Percentiles rank a stretch among this genome's conserved stretches.
Evolutionary conservation across 37 sponge, comb jelly and placozoan genomes (phyloP).

Genomic region (Amphimedon queenslandica): DNA sequence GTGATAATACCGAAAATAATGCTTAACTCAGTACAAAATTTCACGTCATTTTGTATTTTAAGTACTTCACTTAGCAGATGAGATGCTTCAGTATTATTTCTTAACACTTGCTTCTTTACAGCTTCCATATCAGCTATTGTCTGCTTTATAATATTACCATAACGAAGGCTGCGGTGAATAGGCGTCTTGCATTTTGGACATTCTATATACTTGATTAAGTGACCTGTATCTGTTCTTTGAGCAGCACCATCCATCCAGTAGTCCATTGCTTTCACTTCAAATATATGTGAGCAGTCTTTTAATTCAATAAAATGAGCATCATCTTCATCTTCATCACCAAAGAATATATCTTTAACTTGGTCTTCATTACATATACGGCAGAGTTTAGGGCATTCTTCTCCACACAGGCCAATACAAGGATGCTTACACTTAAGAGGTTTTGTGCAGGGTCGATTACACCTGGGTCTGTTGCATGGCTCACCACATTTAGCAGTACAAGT

Average conservation of each 20-base stretch:
- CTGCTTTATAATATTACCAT: conserved; percentile 76
- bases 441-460: conserved; percentile 50
- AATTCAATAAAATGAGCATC: conserved; percentile 78
- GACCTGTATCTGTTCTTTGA: background rate
- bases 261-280: conserved; percentile 77
- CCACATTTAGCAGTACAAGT: conserved; percentile 72
- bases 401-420: conserved; percentile 88
- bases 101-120: conserved; percentile 37
- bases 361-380: conserved; percentile 65
- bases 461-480: conserved; percentile 68
- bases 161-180: conserved; percentile 67
- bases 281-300: conserved; percentile 78
- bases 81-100: background rate
- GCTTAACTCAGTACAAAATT: background rate
- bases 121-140: conserved; percentile 48
- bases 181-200: conserved; percentile 81
- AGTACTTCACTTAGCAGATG: background rate
- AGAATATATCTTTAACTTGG: conserved; percentile 71
- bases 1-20: background rate
- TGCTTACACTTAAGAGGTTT: conserved; percentile 64
- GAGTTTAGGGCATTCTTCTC: conserved; percentile 72
- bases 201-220: conserved; percentile 48
- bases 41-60: background rate
- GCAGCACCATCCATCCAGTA: conserved; percentile 67
- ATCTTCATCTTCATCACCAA: conserved; percentile 80